Base-by-base conservation (phyloP, 2,888 invertebrate species). In the Amaurobius ferox region DNA sequence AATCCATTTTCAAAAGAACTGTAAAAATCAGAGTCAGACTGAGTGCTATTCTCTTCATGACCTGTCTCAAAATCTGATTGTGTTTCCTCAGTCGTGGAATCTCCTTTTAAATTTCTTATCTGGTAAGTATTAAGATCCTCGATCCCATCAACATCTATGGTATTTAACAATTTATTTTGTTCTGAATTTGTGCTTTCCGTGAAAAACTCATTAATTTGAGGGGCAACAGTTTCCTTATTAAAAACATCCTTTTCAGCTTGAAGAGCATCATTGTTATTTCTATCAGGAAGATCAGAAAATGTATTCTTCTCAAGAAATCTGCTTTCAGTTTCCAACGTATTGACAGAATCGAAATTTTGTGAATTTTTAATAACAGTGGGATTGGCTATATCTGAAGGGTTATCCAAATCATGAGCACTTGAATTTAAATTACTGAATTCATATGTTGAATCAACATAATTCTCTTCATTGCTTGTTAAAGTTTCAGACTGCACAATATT, bases 1-100 rank as follows among this genome's bases (percentile, higher is more conserved):
- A 85, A 40, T 30, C 71, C 28, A 72, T 85, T 85, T 55, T 76
- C 72, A 9, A 77, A 6, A 32, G 55, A 23, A 23, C 23, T 55
- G 23, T 55, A 55, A 6, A 5, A n/a, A 23, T 55, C 55, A 6
- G 55, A 55, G 5, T 55, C 55, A 11, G 44, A 44, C 9, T 44
- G 44, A 3, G 55, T 55, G 23, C 2, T 55, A 23, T 55, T 55
- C 16, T 55, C 55, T 23, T 55, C 55, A 55, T 55, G 19, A 55
- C 23, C 16, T 5, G 23, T 11, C 5, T 55, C 55, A 23, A 23
- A 55, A 3, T 55, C 55, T 1, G 55, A 23, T 5, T 23, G 55
- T 23, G 1, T 19, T 2, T 55, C 55, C 5, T 55, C 55, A 1
- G 55, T n/a, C 16, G 3, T 16, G 23, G 1, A 23, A 6, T 55